These are phyloP conservation scores for Styela plicata DNA, from an alignment of 23 tunicate genomes.

Conservation along the genomic window DNA sequence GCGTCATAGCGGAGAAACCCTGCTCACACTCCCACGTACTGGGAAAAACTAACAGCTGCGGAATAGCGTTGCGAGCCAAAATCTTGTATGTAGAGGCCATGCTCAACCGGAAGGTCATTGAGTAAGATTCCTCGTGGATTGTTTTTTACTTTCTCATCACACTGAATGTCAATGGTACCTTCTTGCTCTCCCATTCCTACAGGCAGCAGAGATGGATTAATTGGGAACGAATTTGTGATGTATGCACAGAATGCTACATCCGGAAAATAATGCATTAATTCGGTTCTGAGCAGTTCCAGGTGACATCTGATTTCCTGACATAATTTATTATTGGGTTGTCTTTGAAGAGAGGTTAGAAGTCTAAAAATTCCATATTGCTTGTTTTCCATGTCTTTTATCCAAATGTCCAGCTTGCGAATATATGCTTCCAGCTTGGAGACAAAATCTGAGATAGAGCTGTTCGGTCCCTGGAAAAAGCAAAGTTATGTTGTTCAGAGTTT, in stretches of 20 bases:
- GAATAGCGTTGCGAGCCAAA: constrained; percentile 52
- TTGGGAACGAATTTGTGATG: constrained; percentile 42
- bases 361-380: constrained; percentile 48
- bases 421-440: constrained; percentile 27
- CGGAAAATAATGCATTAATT: constrained; percentile 61
- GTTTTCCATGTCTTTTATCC: constrained; percentile 39
- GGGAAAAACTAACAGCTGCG: constrained; percentile 42
- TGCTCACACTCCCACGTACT: too few relatives aligned
- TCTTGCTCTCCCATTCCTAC: constrained; percentile 56
- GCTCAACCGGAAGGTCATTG: constrained; percentile 47
- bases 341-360: constrained; percentile 42
- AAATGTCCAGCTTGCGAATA: constrained; percentile 54
- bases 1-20: too few relatives aligned
- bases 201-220: constrained; percentile 48
- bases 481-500: constrained; percentile 38
- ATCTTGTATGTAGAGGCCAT: constrained; percentile 47
- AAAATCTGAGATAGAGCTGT: constrained; percentile 19
- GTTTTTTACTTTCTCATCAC: constrained; percentile 47
- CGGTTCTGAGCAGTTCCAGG: constrained; percentile 43
- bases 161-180: constrained; percentile 48
- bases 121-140: constrained; percentile 41
- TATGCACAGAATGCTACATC: constrained; percentile 49
- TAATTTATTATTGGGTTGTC: constrained; percentile 35
- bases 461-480: constrained; percentile 37
- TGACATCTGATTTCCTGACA: constrained; percentile 47